Conservation (phyloP, 1,140 invertebrate species). For the Oncopodura yosiiana region DNA sequence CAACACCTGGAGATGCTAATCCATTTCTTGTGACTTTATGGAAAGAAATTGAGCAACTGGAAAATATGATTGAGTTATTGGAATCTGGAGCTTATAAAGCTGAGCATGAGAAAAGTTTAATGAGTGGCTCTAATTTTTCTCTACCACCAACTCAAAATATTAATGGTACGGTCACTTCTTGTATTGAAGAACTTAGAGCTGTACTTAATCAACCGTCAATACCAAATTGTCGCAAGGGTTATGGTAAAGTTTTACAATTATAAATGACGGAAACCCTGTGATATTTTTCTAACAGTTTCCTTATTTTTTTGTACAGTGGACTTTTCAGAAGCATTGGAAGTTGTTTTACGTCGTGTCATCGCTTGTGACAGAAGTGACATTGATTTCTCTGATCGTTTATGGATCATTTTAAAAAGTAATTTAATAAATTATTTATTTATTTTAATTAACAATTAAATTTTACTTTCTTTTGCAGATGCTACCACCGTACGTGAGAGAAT, state of each 20-base stretch:
- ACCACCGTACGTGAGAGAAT: slow-evolving; percentile 1
- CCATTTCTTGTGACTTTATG: slow-evolving; percentile 24
- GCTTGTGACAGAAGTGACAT: slow-evolving; percentile 21
- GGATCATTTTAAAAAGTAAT: slow-evolving; percentile 26
- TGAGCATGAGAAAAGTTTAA: too few species aligned
- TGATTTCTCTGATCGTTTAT: slow-evolving; percentile 29
- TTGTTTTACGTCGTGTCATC: slow-evolving; percentile 11
- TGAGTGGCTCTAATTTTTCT: too few species aligned
- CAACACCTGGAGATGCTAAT: slow-evolving; percentile 30
- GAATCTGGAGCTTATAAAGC: too few species aligned
- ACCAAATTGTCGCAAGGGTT: slow-evolving; percentile 23
- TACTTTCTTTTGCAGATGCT: slow-evolving; percentile 11
- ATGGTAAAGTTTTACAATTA: slow-evolving; percentile 6
- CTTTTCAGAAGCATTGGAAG: slow-evolving; percentile 24
- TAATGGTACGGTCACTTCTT: too few species aligned
- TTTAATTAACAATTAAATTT: background rate
- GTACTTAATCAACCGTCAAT: slow-evolving; percentile 15
- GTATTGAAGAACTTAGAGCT: too few species aligned
- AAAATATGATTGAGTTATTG: background rate
- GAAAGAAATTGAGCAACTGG: slow-evolving; percentile 23
- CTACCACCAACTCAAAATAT: too few species aligned
- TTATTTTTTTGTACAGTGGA: slow-evolving; percentile 22
- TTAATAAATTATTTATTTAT: background rate
- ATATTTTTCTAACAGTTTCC: background rate
- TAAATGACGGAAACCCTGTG: background rate